A percentile compares a stretch with the other conserved stretches of the same genome.
phyloP scores from a whole-genome alignment of 2,888 invertebrate species.

The Cantharis lateralis region DNA sequence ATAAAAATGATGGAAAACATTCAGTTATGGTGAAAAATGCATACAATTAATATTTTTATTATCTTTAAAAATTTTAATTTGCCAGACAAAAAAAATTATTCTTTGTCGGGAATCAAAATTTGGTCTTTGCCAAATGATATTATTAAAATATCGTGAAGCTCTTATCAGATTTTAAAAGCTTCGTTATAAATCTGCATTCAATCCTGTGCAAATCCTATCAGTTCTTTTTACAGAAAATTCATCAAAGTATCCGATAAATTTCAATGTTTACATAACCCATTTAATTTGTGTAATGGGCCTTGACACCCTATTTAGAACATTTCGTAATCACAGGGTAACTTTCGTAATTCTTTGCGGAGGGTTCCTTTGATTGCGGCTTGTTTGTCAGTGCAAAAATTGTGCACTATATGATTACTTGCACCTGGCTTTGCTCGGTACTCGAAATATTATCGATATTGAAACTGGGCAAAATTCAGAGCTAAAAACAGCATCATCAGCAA shows the following conservation, averaged over 20 bases:
- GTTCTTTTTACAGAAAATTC: neutral
- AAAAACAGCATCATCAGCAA: neutral
- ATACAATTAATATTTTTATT: neutral
- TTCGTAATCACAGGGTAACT: constrained; percentile 13
- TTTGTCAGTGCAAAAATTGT: constrained; percentile 8
- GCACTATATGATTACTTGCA: neutral
- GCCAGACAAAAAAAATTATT: neutral
- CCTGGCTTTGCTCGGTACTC: neutral
- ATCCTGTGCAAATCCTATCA: neutral
- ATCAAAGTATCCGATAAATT: constrained; percentile 6
- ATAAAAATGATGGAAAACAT: neutral
- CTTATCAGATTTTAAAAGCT: too few species aligned
- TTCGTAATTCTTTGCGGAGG: constrained; percentile 12
- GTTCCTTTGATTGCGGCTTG: constrained; percentile 18
- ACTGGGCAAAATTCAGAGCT: neutral
- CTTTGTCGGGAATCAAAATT: too few species aligned
- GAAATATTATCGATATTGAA: neutral
- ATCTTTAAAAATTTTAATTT: neutral
- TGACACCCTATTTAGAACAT: constrained; percentile 31
- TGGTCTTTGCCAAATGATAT: neutral
- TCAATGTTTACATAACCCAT: constrained; percentile 37
- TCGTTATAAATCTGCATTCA: neutral
- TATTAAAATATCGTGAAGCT: neutral
- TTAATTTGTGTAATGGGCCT: constrained; percentile 41
- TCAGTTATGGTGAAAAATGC: neutral